Evolutionary conservation across 2,797 vertebrate species (phyloP).

Genomic region (Lepilemur ruficaudatus): DNA sequence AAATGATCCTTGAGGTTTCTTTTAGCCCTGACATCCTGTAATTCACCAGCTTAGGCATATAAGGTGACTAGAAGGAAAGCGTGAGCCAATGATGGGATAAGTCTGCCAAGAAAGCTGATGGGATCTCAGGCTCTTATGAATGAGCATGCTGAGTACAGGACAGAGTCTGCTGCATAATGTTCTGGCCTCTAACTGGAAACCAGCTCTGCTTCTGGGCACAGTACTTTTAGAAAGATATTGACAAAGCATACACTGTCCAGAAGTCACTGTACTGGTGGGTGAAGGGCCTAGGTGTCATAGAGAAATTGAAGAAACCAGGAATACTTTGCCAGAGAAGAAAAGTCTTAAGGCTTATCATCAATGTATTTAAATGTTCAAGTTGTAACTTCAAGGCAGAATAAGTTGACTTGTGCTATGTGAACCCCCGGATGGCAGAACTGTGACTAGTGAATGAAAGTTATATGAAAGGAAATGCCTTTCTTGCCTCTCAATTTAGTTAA

Average conservation of each 20-base stretch:
- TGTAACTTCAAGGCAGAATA: not conserved
- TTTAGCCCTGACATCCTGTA: not conserved
- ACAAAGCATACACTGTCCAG: not conserved
- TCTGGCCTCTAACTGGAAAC: conserved; percentile 24
- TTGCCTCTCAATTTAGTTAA: too few species aligned
- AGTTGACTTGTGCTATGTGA: not conserved
- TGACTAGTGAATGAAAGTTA: not conserved
- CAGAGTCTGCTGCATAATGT: not conserved
- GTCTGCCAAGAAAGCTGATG: not conserved
- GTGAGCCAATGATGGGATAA: not conserved
- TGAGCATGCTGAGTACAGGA: not conserved
- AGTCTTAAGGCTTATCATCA: not conserved
- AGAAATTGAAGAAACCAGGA: not conserved
- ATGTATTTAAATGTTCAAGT: not conserved
- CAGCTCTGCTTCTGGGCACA: conserved; percentile 2
- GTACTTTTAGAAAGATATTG: not conserved
- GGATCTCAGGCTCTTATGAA: not conserved
- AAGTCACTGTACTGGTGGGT: not conserved
- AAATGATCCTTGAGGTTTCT: not conserved
- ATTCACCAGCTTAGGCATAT: not conserved
- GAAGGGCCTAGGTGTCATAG: not conserved
- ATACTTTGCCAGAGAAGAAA: not conserved
- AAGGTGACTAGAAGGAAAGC: not conserved
- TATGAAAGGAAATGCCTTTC: not conserved
- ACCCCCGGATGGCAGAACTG: not conserved